phyloP scores from a whole-genome alignment of 2,113 vertebrate species.

The Gila orcuttii region DNA sequence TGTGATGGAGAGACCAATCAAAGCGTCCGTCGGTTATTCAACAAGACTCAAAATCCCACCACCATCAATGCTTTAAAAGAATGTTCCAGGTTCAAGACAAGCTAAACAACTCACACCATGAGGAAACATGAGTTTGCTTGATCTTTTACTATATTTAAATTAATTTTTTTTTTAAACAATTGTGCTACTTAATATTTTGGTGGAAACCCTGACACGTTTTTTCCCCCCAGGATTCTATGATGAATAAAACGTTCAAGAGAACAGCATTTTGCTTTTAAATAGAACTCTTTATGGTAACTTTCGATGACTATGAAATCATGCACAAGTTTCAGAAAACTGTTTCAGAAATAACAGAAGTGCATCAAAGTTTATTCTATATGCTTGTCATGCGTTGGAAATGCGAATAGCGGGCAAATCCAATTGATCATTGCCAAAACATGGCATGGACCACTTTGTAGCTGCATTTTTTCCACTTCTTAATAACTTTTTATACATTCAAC shows the following conservation, averaged over 20 bases:
- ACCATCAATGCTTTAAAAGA: constrained; percentile 16
- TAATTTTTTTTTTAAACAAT: background rate
- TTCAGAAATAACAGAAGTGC: too few relatives aligned
- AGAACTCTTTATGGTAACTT: background rate
- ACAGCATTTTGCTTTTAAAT: background rate
- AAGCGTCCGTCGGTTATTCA: background rate
- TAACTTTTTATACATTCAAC: too few relatives aligned
- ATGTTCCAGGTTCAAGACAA: background rate
- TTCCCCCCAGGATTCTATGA: too few relatives aligned
- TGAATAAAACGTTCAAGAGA: background rate
- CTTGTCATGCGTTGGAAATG: too few relatives aligned
- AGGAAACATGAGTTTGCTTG: background rate
- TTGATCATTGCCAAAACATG: too few relatives aligned
- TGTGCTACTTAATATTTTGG: too few relatives aligned
- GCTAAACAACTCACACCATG: background rate
- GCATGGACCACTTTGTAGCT: too few relatives aligned
- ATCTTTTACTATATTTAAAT: background rate
- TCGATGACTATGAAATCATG: background rate
- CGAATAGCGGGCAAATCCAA: too few relatives aligned
- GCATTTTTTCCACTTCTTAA: too few relatives aligned
- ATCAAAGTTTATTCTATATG: too few relatives aligned
- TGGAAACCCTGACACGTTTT: background rate
- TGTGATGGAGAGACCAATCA: constrained; percentile 2
- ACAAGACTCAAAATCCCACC: constrained; percentile 20
- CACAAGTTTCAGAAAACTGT: too few relatives aligned